Evolutionary conservation across 2,797 vertebrate species (phyloP).

Genomic region (Phoebastria nigripes): DNA sequence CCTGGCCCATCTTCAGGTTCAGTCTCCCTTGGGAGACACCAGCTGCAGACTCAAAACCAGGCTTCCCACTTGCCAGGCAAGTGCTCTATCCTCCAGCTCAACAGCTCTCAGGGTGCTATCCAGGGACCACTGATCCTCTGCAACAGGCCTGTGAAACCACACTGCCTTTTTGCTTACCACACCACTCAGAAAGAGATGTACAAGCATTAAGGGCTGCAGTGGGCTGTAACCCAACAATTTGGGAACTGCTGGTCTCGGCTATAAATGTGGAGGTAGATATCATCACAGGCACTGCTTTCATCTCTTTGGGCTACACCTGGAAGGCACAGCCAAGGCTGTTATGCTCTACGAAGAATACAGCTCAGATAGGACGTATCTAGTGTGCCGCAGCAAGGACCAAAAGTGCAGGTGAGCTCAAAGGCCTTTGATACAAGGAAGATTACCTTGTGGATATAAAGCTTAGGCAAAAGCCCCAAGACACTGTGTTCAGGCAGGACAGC

Average conservation of each 20-base stretch:
- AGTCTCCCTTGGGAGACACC: neutral
- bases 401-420: neutral
- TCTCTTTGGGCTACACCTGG: neutral
- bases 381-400: neutral
- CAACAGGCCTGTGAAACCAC: neutral
- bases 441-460: neutral
- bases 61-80: neutral
- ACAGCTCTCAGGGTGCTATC: neutral
- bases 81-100: neutral
- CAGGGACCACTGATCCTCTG: neutral
- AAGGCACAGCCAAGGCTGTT: neutral
- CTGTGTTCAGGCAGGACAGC: neutral
- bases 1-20: neutral
- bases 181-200: neutral
- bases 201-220: neutral
- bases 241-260: neutral
- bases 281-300: neutral
- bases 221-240: neutral
- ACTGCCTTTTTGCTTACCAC: neutral
- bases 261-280: neutral
- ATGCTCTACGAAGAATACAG: rapidly evolving
- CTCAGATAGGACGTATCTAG: rapidly evolving
- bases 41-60: neutral
- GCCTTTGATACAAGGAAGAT: neutral
- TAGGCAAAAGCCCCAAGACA: neutral